A percentile compares a stretch with the other conserved stretches of the same genome.
phyloP scores from a whole-genome alignment of 2,113 vertebrate species.

The Notarius lentiginosus region DNA sequence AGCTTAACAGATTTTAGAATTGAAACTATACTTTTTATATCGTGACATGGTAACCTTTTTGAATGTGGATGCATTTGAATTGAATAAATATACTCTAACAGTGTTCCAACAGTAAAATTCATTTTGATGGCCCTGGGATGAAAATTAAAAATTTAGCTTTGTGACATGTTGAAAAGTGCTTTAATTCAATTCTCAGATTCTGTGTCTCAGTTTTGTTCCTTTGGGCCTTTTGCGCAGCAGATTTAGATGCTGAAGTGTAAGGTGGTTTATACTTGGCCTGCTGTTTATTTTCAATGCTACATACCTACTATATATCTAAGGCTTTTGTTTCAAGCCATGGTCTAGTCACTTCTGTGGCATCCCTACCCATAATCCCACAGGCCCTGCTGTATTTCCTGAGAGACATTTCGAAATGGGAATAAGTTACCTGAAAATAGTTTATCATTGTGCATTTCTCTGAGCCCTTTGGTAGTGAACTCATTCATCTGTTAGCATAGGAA shows the following conservation, averaged over 20 bases:
- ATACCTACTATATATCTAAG: conserved; percentile 39
- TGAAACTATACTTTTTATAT: not conserved
- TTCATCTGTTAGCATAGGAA: conserved; percentile 51
- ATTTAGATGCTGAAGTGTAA: conserved; percentile 31
- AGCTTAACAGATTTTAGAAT: not conserved
- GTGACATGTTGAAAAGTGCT: not conserved
- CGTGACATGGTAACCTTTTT: not conserved
- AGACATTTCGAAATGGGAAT: conserved; percentile 57
- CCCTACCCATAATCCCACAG: not conserved
- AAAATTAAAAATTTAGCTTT: not conserved
- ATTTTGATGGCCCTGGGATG: not conserved
- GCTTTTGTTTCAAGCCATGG: conserved; percentile 53
- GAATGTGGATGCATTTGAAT: not conserved
- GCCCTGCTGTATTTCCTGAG: conserved; percentile 47
- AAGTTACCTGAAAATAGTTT: conserved; percentile 54
- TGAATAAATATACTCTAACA: not conserved
- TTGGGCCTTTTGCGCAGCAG: not conserved
- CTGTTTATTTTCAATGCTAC: conserved; percentile 53
- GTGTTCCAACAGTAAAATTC: not conserved
- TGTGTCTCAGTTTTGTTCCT: not conserved
- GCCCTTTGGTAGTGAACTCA: conserved; percentile 53
- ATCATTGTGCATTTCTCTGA: conserved; percentile 49
- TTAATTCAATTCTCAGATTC: not conserved
- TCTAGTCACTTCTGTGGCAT: conserved; percentile 22
- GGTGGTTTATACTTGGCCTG: conserved; percentile 17